Conservation (phyloP, 2,113 vertebrate genomes). For the Datnioides undecimradiatus region DNA sequence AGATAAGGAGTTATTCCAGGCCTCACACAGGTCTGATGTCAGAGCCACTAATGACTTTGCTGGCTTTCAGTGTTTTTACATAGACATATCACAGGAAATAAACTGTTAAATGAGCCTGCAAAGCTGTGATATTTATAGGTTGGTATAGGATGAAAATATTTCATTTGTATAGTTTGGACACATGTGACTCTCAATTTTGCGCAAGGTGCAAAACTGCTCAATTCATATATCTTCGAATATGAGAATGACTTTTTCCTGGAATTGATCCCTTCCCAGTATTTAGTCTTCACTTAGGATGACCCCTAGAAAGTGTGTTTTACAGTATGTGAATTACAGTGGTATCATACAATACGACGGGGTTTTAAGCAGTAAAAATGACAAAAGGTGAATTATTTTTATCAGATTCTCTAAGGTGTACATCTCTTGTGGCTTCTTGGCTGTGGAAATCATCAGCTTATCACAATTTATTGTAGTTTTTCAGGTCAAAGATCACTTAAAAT, state of each 20-base stretch:
- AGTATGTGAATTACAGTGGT: neutral
- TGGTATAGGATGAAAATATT: conserved; percentile 43
- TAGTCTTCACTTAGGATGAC: conserved; percentile 15
- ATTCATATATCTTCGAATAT: conserved; percentile 39
- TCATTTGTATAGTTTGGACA: conserved; percentile 46
- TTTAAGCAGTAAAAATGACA: conserved; percentile 23
- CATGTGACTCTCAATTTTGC: conserved; percentile 32
- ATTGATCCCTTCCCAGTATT: conserved; percentile 24
- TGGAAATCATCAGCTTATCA: neutral
- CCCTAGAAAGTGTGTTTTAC: conserved; percentile 5
- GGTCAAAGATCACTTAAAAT: conserved; percentile 13
- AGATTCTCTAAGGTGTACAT: neutral
- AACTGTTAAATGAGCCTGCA: conserved; percentile 49
- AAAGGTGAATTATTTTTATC: neutral
- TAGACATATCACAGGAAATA: conserved; percentile 64
- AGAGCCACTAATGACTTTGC: conserved; percentile 70
- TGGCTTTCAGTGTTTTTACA: conserved; percentile 56
- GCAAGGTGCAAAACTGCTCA: conserved; percentile 48
- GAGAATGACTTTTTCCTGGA: conserved; percentile 45
- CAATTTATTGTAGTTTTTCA: conserved; percentile 28
- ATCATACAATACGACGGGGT: neutral
- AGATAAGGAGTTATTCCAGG: conserved; percentile 77
- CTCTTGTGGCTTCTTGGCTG: neutral
- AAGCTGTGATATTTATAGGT: conserved; percentile 56
- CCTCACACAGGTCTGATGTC: conserved; percentile 67